Evolutionary conservation across 1,140 invertebrate species (phyloP).

Genomic region (Drosophila sturtevanti): DNA sequence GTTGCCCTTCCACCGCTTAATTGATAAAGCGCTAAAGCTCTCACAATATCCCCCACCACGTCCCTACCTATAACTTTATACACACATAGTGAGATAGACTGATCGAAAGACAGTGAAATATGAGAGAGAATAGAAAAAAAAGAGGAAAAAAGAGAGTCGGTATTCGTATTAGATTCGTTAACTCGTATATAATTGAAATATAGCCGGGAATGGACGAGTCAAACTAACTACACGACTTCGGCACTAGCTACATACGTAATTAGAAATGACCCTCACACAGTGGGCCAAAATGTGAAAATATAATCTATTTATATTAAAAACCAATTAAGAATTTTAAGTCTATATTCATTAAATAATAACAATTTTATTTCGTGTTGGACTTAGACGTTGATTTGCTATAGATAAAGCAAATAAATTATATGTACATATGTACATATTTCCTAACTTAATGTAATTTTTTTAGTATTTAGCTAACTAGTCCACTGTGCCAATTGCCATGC

Average conservation of each 20-base stretch:
- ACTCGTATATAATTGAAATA: constrained; percentile 4
- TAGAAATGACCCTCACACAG: neutral
- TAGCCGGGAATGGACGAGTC: neutral
- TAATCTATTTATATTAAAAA: neutral
- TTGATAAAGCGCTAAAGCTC: constrained; percentile 46
- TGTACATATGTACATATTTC: neutral
- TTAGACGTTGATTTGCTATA: no score
- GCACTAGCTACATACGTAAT: neutral
- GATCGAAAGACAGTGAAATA: neutral
- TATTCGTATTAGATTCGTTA: neutral
- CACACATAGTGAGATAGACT: neutral
- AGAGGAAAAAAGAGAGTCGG: neutral
- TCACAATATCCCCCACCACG: neutral
- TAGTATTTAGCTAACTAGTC: neutral
- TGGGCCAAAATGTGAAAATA: neutral
- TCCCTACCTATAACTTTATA: neutral
- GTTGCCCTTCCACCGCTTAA: constrained; percentile 16
- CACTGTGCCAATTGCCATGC: neutral
- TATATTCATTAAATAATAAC: neutral
- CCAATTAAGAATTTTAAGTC: no score
- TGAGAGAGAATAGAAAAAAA: neutral
- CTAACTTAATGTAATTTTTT: no score
- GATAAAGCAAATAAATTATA: no score
- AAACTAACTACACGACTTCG: neutral
- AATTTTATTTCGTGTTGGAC: no score